Conservation (phyloP, 2,113 vertebrate genomes). For the Hyla sarda region DNA sequence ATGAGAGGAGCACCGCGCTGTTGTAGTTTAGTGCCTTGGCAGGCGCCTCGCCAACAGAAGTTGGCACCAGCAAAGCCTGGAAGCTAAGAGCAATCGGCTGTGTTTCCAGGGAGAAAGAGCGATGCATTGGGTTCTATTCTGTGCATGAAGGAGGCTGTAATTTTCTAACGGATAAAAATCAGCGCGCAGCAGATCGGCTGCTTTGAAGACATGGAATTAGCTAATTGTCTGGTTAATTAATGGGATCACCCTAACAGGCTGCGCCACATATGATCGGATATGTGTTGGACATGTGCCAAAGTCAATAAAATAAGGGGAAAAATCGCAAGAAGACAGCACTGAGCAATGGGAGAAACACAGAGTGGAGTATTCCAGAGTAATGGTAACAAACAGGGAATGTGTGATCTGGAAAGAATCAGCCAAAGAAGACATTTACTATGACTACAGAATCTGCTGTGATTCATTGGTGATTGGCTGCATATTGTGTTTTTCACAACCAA, state of each 20-base stretch:
- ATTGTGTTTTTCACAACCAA: constrained; percentile 19
- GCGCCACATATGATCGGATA: constrained; percentile 77
- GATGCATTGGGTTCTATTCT: constrained; percentile 12
- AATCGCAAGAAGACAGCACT: constrained; percentile 69
- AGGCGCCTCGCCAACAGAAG: constrained; percentile 33
- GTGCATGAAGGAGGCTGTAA: constrained; percentile 28
- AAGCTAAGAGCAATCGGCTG: constrained; percentile 22
- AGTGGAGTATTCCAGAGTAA: constrained; percentile 63
- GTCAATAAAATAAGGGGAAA: constrained; percentile 72
- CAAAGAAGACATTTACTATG: constrained; percentile 56
- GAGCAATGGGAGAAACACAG: constrained; percentile 43
- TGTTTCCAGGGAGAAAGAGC: constrained; percentile 19
- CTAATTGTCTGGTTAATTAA: constrained; percentile 82
- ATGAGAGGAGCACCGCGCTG: constrained; percentile 8
- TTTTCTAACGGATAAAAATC: constrained; percentile 44
- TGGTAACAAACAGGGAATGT: constrained; percentile 61
- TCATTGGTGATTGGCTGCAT: constrained; percentile 39
- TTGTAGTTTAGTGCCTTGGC: background rate
- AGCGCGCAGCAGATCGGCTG: constrained; percentile 15
- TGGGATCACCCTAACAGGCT: constrained; percentile 79
- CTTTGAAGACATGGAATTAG: constrained; percentile 61
- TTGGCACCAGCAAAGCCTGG: constrained; percentile 35
- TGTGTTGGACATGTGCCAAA: constrained; percentile 77
- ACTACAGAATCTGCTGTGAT: constrained; percentile 23
- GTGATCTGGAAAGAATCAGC: constrained; percentile 63